phyloP scores from a whole-genome alignment of 2,888 invertebrate genomes.

The Anthoptus insignis region DNA sequence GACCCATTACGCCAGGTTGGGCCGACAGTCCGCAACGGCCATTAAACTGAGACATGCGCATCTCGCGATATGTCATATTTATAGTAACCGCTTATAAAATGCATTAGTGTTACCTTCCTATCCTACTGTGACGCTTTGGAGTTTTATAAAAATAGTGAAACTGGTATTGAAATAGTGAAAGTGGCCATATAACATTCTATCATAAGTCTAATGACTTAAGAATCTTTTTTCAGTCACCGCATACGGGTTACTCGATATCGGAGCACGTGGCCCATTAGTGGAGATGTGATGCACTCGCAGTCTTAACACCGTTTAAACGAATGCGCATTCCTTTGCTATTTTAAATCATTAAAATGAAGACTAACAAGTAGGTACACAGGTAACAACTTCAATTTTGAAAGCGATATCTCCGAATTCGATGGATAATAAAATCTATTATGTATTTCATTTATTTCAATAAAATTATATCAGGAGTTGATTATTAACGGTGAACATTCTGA shows the following conservation, averaged over 20 bases:
- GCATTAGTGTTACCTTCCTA: slow-evolving; percentile 74
- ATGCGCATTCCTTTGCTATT: slow-evolving; percentile 35
- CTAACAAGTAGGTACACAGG: background rate
- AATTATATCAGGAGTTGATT: too few relatives aligned
- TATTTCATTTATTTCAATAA: too few relatives aligned
- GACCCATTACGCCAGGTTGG: slow-evolving; percentile 20
- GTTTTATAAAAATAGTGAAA: slow-evolving; percentile 63
- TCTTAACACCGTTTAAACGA: slow-evolving; percentile 44
- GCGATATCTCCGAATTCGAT: too few relatives aligned
- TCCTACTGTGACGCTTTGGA: slow-evolving; percentile 61
- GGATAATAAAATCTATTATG: too few relatives aligned
- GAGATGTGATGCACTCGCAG: slow-evolving; percentile 40
- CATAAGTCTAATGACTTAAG: slow-evolving; percentile 13
- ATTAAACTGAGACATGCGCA: slow-evolving; percentile 45
- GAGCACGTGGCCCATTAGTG: slow-evolving; percentile 54
- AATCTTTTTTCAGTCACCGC: slow-evolving; percentile 10
- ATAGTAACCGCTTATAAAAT: slow-evolving; percentile 72
- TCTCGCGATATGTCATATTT: slow-evolving; percentile 72
- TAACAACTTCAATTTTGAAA: too few relatives aligned
- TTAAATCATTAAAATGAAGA: slow-evolving; percentile 18
- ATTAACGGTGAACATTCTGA: too few relatives aligned
- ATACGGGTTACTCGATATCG: slow-evolving; percentile 37
- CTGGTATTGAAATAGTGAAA: slow-evolving; percentile 49
- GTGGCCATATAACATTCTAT: slow-evolving; percentile 20
- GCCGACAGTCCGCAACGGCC: slow-evolving; percentile 30